Evolutionary conservation across 2,113 vertebrate genomes (phyloP).

Genomic region (Terrapene triunguis): DNA sequence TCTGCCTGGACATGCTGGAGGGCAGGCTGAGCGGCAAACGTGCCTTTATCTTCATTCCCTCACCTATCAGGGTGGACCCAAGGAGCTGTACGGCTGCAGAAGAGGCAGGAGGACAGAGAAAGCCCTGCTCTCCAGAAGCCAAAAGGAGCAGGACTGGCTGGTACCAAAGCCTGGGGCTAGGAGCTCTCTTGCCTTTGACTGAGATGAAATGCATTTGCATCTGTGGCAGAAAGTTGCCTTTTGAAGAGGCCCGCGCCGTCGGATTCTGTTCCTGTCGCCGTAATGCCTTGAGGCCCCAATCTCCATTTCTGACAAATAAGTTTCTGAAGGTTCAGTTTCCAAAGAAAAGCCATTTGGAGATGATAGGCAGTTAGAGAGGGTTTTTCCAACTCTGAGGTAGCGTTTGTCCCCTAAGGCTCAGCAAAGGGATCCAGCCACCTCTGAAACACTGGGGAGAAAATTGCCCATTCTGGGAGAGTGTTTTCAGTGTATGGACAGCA

Average conservation of each 20-base stretch:
- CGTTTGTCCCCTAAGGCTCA: not conserved
- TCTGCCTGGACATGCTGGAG: not conserved
- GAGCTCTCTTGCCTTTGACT: not conserved
- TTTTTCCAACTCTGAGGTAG: not conserved
- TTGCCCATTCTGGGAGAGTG: constrained; percentile 1
- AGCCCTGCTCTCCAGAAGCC: not conserved
- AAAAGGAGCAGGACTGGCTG: not conserved
- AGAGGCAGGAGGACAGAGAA: not conserved
- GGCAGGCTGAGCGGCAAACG: not conserved
- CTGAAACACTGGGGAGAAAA: constrained; percentile 4
- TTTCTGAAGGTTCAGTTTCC: not conserved
- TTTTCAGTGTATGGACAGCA: constrained; percentile 33
- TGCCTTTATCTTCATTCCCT: not conserved
- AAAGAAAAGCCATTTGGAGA: not conserved
- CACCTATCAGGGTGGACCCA: not conserved
- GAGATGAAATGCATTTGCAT: not conserved
- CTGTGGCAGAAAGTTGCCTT: not conserved
- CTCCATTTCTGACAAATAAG: not conserved
- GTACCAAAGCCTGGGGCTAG: accelerated
- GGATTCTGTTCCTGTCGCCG: not conserved
- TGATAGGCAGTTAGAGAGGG: not conserved
- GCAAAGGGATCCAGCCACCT: not conserved
- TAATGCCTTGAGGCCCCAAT: not conserved
- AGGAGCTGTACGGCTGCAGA: not conserved
- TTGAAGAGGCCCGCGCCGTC: accelerated